Percentiles rank a stretch among this genome's conserved stretches.
Conservation (phyloP, 2,888 invertebrate species). For the Acleris holmiana region DNA sequence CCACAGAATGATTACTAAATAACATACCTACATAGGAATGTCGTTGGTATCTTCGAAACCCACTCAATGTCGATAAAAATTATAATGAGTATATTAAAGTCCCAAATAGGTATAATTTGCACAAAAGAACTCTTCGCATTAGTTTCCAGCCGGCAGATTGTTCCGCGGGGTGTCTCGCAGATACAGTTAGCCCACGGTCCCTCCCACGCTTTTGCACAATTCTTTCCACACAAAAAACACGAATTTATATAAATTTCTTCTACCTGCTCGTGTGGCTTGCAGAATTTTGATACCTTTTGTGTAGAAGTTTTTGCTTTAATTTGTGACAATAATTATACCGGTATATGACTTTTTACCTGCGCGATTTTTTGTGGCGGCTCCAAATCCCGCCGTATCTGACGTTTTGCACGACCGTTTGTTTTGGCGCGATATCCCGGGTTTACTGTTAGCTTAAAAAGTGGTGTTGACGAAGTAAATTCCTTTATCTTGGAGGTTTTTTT, state of each 20-base stretch:
- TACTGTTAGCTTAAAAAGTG: constrained; percentile 62
- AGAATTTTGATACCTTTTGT: constrained; percentile 84
- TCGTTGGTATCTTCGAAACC: no score
- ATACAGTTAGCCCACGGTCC: constrained; percentile 76
- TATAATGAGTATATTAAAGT: neutral
- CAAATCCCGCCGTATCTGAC: constrained; percentile 64
- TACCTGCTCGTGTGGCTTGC: constrained; percentile 85
- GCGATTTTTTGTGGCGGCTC: constrained; percentile 63
- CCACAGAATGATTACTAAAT: no score
- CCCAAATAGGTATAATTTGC: constrained; percentile 8
- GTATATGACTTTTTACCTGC: constrained; percentile 84
- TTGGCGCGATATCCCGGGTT: constrained; percentile 63
- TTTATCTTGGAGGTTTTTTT: constrained; percentile 41
- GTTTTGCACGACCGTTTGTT: constrained; percentile 79
- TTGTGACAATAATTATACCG: constrained; percentile 83
- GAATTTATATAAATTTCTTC: constrained; percentile 68
- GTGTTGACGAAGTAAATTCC: constrained; percentile 47
- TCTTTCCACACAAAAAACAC: constrained; percentile 61
- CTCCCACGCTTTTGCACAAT: constrained; percentile 83
- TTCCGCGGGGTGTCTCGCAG: constrained; percentile 54
- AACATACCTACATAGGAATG: no score
- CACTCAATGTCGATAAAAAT: neutral
- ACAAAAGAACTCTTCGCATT: neutral
- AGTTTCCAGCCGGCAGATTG: constrained; percentile 47
- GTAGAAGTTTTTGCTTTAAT: constrained; percentile 80